Evolutionary conservation across 2,797 vertebrate species (phyloP).

Genomic region (Mallotus villosus): DNA sequence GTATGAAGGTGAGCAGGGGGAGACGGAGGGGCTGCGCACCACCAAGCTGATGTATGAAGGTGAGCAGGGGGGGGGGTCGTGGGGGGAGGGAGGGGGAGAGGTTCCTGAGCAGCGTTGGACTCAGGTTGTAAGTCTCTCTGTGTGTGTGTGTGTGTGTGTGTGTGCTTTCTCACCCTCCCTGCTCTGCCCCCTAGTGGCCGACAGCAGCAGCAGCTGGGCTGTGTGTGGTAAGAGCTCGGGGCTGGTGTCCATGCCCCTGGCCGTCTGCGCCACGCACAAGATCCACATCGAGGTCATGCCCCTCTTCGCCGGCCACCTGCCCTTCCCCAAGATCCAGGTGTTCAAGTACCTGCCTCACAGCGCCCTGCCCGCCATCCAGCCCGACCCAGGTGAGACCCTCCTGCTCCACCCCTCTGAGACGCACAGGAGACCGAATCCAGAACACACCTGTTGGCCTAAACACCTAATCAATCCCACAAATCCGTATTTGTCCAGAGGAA

Average conservation of each 20-base stretch:
- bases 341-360: conserved; percentile 94
- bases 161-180: not conserved
- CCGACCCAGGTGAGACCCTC: conserved; percentile 84
- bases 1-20: conserved; percentile 87
- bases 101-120: no score
- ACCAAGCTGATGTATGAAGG: conserved; percentile 97
- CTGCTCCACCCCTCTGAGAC: not conserved
- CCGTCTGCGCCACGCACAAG: conserved; percentile 82
- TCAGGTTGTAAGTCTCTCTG: not conserved
- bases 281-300: conserved; percentile 98
- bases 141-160: not conserved
- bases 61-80: conserved; percentile 76
- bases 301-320: conserved; percentile 90
- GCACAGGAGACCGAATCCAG: not conserved
- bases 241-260: conserved; percentile 88
- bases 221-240: conserved; percentile 97
- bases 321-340: conserved; percentile 90
- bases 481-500: not conserved
- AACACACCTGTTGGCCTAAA: no score
- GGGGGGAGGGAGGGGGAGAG: no score
- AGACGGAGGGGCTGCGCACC: conserved; percentile 80
- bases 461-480: no score
- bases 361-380: conserved; percentile 80
- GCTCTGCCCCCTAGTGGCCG: conserved; percentile 79
- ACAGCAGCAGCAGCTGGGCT: conserved; percentile 98